Base-by-base conservation (phyloP, 1,140 invertebrate genomes). In the Neodiprion pinetum region DNA sequence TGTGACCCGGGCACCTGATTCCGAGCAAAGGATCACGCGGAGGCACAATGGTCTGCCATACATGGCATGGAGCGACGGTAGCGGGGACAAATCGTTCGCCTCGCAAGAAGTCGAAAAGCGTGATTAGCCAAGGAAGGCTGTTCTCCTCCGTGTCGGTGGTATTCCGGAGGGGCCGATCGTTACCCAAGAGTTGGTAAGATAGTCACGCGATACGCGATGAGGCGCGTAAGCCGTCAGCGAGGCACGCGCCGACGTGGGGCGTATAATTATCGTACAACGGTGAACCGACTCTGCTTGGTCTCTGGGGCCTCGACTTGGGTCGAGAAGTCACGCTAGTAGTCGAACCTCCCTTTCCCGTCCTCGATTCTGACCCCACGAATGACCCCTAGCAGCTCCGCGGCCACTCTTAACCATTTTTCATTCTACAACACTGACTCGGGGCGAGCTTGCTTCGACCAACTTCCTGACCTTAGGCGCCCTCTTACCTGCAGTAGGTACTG, bases 201-300 rank as follows among this genome's bases (percentile, higher is more conserved):
- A 86, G 85, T 85, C 84, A 87, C 82, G 82, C 81, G 82, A 83
- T 79, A 81, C 74, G 80, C 74, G 80, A 82, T 80, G 80, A 73
- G 80, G 72, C 81, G 81, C 81, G 80, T 78, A 80, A 83, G 77
- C 74, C 74, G 79, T 82, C 81, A 80, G 80, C 82, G 74, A 80
- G 83, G 82, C 85, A 86, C 85, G 85, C 85, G 85, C 80, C 82
- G 79, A 75, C 75, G 74, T 80, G 70, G 82, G 83, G 82, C 74
- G 84, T 83, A 81, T 86, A 86, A 85, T 87, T 87, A 87, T 86
- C 79, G 82, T 82, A 12, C 61, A 66, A 28, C 68, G 68, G 75
- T 50, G 14, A 66, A 70, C 75, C 66, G 17, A 53, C 50, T 48
- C 40, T 12, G 53, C n/a, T 61, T 61, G n/a, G n/a, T 17, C 53